These are phyloP conservation scores for Euura saliciscinereae DNA, from an alignment of 1,140 invertebrate genomes.

Conservation along the genomic window DNA sequence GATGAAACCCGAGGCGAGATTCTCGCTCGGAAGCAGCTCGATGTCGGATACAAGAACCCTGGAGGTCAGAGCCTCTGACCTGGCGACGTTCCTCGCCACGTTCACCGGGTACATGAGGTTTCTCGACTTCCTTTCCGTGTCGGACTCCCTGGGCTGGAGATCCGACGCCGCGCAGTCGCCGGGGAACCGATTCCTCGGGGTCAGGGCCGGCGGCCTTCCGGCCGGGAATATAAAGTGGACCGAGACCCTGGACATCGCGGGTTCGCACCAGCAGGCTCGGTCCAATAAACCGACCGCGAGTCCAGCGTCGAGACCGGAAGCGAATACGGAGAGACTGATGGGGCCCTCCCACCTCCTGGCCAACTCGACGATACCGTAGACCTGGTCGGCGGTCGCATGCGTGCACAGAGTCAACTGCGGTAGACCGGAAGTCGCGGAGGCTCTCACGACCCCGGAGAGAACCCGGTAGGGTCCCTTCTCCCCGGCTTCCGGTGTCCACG, in stretches of 20 bases:
- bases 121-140: constrained; percentile 61
- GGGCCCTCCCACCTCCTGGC: constrained; percentile 71
- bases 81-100: constrained; percentile 74
- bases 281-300: constrained; percentile 67
- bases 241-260: constrained; percentile 72
- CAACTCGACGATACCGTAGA: constrained; percentile 74
- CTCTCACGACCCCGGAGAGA: constrained; percentile 62
- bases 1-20: constrained; percentile 67
- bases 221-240: constrained; percentile 72
- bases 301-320: constrained; percentile 70
- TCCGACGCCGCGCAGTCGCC: constrained; percentile 47
- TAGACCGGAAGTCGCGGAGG: constrained; percentile 40
- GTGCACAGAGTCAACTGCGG: constrained; percentile 68
- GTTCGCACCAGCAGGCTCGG: constrained; percentile 68
- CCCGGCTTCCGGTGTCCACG: constrained; percentile 64
- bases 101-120: constrained; percentile 77
- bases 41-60: constrained; percentile 80
- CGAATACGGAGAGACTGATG: constrained; percentile 74
- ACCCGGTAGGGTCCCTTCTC: constrained; percentile 66
- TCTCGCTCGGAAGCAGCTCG: constrained; percentile 73
- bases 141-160: constrained; percentile 39
- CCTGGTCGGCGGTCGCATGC: constrained; percentile 76
- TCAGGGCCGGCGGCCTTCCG: constrained; percentile 43
- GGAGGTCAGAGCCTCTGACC: constrained; percentile 64
- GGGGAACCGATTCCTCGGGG: constrained; percentile 12